Conservation (phyloP, 2,797 vertebrate genomes). For the Catamblyrhynchus diadema region DNA sequence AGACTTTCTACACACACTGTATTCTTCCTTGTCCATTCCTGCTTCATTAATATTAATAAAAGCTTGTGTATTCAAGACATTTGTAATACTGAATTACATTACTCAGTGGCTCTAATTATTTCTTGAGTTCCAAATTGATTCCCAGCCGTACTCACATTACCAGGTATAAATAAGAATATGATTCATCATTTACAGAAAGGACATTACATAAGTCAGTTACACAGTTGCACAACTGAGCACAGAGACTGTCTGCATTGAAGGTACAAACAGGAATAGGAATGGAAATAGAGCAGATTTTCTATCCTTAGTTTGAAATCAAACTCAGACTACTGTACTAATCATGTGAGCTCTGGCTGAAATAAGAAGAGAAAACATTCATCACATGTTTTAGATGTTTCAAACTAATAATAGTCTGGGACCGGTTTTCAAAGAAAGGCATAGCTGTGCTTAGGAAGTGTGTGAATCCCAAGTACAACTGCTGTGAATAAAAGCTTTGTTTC, state of each 20-base stretch:
- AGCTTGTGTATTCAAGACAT: constrained; percentile 8
- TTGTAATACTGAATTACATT: constrained; percentile 57
- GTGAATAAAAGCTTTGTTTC: constrained; percentile 47
- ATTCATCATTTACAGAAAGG: constrained; percentile 76
- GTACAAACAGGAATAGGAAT: constrained; percentile 66
- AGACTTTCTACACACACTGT: background rate
- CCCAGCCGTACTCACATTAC: constrained; percentile 56
- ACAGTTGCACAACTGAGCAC: constrained; percentile 40
- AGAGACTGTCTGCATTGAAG: constrained; percentile 63
- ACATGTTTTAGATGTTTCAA: constrained; percentile 63
- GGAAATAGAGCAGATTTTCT: constrained; percentile 69
- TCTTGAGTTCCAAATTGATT: constrained; percentile 68
- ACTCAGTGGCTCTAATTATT: constrained; percentile 67
- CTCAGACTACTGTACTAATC: constrained; percentile 57
- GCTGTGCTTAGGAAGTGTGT: constrained; percentile 50
- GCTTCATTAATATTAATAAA: constrained; percentile 31
- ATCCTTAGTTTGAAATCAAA: constrained; percentile 72
- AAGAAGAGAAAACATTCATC: constrained; percentile 61
- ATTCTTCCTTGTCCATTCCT: background rate
- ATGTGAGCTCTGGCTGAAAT: constrained; percentile 54
- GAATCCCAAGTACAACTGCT: constrained; percentile 46
- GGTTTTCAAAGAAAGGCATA: constrained; percentile 60
- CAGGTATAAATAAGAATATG: constrained; percentile 73
- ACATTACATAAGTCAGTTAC: constrained; percentile 67
- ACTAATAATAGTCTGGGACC: constrained; percentile 71